Evolutionary conservation across 2,797 vertebrate genomes (phyloP).

Genomic region (Myotis planiceps): DNA sequence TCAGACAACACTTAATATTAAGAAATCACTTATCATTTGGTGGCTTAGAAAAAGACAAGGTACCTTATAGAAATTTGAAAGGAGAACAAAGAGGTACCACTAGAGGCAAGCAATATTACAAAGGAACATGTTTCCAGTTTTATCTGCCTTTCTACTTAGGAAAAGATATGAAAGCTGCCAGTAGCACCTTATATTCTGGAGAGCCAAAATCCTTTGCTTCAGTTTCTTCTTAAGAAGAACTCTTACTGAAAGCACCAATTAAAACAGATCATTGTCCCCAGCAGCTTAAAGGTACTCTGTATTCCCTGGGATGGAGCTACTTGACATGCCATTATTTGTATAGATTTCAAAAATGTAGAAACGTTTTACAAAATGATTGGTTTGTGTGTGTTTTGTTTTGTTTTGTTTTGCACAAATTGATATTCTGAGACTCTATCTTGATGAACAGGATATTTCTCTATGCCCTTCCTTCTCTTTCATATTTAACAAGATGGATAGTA

Average conservation of each 20-base stretch:
- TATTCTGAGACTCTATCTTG: background rate
- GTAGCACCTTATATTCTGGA: background rate
- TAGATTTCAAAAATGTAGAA: background rate
- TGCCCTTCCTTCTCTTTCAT: background rate
- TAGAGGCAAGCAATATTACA: background rate
- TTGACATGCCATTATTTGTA: background rate
- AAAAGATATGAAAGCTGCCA: background rate
- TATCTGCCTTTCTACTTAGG: background rate
- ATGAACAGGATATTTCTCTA: background rate
- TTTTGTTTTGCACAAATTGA: background rate
- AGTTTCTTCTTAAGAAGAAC: background rate
- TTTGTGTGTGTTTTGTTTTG: background rate
- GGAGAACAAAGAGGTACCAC: background rate
- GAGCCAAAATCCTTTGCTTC: background rate
- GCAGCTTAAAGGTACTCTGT: background rate
- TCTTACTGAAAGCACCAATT: background rate
- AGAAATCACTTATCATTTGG: constrained; percentile 16
- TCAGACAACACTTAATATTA: constrained; percentile 2
- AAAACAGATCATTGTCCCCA: background rate
- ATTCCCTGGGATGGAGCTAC: background rate
- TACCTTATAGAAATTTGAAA: background rate
- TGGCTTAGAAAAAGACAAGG: background rate
- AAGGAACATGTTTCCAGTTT: background rate
- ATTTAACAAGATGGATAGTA: background rate
- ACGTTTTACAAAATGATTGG: background rate